Evolutionary conservation across 2,113 vertebrate species (phyloP).

Genomic region (Aplodontia rufa): DNA sequence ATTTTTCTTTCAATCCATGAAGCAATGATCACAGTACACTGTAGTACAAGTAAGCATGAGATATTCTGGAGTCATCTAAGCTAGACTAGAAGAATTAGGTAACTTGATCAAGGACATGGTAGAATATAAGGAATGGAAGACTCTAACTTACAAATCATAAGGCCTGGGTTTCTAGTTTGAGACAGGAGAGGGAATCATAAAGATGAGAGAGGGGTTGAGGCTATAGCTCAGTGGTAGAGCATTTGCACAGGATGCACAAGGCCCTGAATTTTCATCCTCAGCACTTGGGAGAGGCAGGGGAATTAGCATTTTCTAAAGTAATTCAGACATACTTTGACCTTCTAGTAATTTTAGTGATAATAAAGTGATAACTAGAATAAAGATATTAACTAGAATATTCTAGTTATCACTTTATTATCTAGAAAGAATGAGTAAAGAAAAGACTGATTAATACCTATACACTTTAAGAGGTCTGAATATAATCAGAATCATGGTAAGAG

Average conservation of each 20-base stretch:
- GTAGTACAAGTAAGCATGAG: neutral
- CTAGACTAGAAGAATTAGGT: neutral
- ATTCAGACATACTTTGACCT: neutral
- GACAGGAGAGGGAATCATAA: neutral
- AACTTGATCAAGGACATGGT: neutral
- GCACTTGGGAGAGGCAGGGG: neutral
- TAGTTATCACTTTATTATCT: too few species aligned
- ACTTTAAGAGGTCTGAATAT: neutral
- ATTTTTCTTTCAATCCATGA: neutral
- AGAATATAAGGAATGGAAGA: neutral
- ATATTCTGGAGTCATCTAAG: neutral
- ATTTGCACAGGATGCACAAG: neutral
- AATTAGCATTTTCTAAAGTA: neutral
- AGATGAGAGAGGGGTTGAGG: neutral
- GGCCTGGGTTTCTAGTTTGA: neutral
- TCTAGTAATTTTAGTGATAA: neutral
- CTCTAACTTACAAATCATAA: neutral
- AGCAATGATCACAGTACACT: neutral
- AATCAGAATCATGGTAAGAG: neutral
- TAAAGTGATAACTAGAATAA: neutral
- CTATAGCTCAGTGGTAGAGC: neutral
- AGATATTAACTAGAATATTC: too few species aligned
- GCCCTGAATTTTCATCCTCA: neutral
- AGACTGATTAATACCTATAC: neutral
- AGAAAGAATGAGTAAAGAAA: conserved; percentile 41